Percentiles rank a stretch among this genome's conserved stretches.
phyloP scores from a whole-genome alignment of 2,113 vertebrate species.

The Austrofundulus limnaeus region DNA sequence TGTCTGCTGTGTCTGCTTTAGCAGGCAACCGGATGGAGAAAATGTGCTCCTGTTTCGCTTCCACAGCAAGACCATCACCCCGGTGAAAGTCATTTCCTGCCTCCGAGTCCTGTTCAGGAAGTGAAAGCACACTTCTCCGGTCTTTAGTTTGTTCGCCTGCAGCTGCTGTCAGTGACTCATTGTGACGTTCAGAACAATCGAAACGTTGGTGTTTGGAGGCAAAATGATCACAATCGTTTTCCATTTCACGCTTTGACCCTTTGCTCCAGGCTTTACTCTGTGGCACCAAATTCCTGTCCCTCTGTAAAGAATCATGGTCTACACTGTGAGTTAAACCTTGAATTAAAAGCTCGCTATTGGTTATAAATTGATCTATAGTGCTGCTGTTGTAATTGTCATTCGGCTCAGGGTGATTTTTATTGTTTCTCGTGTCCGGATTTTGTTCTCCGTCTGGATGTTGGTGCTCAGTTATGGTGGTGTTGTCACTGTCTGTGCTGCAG shows the following conservation, averaged over 20 bases:
- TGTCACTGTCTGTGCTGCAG: slow-evolving; percentile 9
- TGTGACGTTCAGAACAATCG: slow-evolving; percentile 4
- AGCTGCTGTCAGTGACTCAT: not conserved
- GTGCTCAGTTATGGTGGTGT: not conserved
- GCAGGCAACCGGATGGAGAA: not conserved
- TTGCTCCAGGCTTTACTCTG: not conserved
- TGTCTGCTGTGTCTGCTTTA: slow-evolving; percentile 9
- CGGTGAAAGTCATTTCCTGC: not conserved
- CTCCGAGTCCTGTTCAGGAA: slow-evolving; percentile 12
- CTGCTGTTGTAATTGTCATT: slow-evolving; percentile 9
- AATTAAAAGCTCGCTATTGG: not conserved
- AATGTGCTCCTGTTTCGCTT: slow-evolving; percentile 28
- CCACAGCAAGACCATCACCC: slow-evolving; percentile 5
- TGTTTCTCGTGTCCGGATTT: slow-evolving; percentile 5
- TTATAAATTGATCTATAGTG: not conserved
- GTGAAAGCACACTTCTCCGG: slow-evolving; percentile 1
- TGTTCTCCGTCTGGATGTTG: not conserved
- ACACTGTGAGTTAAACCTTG: slow-evolving; percentile 6
- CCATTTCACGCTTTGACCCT: slow-evolving; percentile 1
- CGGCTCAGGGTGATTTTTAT: not conserved
- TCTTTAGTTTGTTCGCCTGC: slow-evolving; percentile 5
- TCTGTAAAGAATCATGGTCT: slow-evolving; percentile 22
- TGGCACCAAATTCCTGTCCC: not conserved
- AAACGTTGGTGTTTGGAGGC: slow-evolving; percentile 12
- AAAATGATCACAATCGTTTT: slow-evolving; percentile 8